Percentiles rank a stretch among this genome's conserved stretches.
These are phyloP conservation scores for Apus apus DNA, from an alignment of 2,113 vertebrate species.

Conservation along the genomic window DNA sequence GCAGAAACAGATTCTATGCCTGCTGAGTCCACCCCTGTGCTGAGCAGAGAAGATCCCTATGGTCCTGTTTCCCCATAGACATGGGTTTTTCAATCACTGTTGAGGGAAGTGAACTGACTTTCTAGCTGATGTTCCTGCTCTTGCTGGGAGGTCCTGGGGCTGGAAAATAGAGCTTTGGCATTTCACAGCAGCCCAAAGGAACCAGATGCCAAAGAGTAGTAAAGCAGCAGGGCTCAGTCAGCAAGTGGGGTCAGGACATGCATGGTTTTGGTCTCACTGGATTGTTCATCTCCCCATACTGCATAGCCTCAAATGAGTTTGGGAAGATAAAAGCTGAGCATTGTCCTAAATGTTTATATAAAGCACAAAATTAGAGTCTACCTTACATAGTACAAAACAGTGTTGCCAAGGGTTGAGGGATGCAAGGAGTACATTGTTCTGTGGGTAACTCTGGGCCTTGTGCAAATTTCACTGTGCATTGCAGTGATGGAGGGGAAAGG, in stretches of 20 bases:
- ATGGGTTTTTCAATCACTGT: background rate
- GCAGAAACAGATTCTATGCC: background rate
- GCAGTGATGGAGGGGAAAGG: background rate
- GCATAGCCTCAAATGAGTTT: background rate
- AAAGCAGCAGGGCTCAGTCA: background rate
- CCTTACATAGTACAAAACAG: background rate
- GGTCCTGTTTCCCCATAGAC: background rate
- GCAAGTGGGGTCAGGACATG: background rate
- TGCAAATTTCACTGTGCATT: background rate
- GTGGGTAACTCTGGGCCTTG: background rate
- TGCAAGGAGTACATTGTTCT: background rate
- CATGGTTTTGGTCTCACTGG: background rate
- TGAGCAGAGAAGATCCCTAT: accelerated
- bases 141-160: background rate
- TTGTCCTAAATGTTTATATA: background rate
- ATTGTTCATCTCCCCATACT: background rate
- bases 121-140: background rate
- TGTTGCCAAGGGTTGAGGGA: accelerated
- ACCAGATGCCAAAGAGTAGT: background rate
- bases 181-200: background rate
- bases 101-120: background rate
- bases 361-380: background rate
- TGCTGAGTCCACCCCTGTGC: background rate
- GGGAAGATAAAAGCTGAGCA: background rate
- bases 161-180: background rate